Conservation (phyloP, 2,888 invertebrate genomes). For the Tanypteryx hageni region DNA sequence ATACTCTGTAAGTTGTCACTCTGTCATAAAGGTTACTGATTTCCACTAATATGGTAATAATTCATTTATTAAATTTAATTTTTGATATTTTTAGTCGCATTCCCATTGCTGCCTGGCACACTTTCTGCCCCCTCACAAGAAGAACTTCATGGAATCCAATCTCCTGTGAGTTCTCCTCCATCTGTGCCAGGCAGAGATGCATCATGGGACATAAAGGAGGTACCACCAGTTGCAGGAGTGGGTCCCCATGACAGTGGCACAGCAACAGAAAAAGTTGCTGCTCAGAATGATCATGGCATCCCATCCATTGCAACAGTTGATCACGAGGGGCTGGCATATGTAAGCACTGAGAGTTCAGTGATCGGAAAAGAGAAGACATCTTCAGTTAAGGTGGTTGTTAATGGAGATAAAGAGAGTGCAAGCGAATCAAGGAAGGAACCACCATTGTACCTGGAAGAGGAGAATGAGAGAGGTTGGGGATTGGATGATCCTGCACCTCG, state of each 20-base stretch:
- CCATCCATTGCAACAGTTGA: not conserved
- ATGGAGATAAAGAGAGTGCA: constrained; percentile 3
- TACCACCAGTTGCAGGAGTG: not conserved
- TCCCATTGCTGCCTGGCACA: constrained; percentile 28
- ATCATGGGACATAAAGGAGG: constrained; percentile 27
- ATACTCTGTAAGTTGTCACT: too few relatives aligned
- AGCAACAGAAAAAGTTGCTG: constrained; percentile 28
- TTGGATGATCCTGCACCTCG: constrained; percentile 35
- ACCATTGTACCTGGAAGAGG: constrained; percentile 31
- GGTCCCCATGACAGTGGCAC: not conserved
- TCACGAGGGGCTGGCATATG: constrained; percentile 1
- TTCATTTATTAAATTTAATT: not conserved
- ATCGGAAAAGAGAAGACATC: not conserved
- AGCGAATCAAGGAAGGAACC: not conserved
- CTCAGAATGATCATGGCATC: not conserved
- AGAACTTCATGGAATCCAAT: constrained; percentile 22
- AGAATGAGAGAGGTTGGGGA: constrained; percentile 51
- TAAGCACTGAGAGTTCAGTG: constrained; percentile 2
- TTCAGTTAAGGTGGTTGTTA: not conserved
- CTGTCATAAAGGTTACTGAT: too few relatives aligned
- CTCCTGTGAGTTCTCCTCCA: constrained; percentile 22
- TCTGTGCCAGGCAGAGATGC: constrained; percentile 1
- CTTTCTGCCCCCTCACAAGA: constrained; percentile 23
- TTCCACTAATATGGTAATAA: too few relatives aligned
- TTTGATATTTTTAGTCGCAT: constrained; percentile 8